Conservation (phyloP, 2,888 invertebrate genomes). For the Leptopilina myrica region DNA sequence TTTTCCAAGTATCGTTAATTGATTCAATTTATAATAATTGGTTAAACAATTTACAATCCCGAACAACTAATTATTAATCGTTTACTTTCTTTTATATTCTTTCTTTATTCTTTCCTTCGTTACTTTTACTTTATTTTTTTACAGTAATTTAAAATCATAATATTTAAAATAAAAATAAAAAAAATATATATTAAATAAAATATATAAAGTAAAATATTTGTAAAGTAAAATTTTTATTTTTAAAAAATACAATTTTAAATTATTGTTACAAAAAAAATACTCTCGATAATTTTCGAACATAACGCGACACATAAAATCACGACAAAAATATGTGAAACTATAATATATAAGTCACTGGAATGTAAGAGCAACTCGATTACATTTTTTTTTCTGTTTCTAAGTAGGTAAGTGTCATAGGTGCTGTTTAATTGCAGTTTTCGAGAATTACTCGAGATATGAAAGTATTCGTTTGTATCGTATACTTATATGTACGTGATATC, state of each 20-base stretch:
- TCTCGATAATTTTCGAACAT: neutral
- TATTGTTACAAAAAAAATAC: neutral
- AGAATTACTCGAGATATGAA: slow-evolving; percentile 24
- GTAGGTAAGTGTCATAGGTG: slow-evolving; percentile 37
- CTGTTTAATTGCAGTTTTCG: slow-evolving; percentile 29
- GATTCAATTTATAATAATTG: neutral
- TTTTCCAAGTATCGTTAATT: neutral
- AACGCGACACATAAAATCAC: too few species aligned
- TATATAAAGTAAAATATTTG: too few species aligned
- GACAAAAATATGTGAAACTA: slow-evolving; percentile 1
- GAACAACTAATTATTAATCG: too few species aligned
- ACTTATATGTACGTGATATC: too few species aligned
- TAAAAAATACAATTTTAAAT: neutral
- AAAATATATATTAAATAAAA: too few species aligned
- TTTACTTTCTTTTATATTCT: too few species aligned
- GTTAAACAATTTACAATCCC: too few species aligned
- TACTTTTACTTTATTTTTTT: too few species aligned
- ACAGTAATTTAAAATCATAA: too few species aligned
- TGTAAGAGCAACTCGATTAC: neutral
- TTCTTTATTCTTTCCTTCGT: too few species aligned
- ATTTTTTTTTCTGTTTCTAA: slow-evolving; percentile 7
- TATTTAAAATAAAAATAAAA: too few species aligned
- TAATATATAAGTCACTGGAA: neutral
- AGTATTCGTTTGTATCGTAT: neutral
- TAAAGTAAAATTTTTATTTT: too few species aligned